Percentiles rank a stretch among this genome's conserved stretches.
These are phyloP conservation scores for Phortica okadai DNA, from an alignment of 2,888 invertebrate genomes.

Conservation along the genomic window DNA sequence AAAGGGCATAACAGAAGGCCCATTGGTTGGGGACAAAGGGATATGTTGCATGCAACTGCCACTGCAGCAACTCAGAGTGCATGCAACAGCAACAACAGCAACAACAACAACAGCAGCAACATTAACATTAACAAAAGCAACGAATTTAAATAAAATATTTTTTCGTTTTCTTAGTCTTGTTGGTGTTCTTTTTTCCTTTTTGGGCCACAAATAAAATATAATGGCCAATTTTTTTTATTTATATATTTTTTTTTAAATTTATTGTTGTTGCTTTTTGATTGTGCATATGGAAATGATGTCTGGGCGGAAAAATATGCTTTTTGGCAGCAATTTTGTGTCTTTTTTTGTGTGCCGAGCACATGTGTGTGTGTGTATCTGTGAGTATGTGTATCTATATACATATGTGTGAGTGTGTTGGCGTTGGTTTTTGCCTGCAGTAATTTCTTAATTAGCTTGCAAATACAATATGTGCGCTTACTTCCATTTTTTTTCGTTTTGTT, in stretches of 20 bases:
- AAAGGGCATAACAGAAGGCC: conserved; percentile 41
- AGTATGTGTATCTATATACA: conserved; percentile 45
- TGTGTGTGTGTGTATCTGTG: conserved; percentile 9
- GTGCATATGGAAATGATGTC: conserved; percentile 13
- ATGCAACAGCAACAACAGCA: not conserved
- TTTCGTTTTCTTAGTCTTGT: conserved; percentile 38
- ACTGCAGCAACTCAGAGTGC: not conserved
- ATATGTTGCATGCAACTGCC: conserved; percentile 29
- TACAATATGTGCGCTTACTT: conserved; percentile 59
- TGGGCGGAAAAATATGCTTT: conserved; percentile 3
- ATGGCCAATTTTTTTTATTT: conserved; percentile 1
- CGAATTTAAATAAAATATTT: conserved; percentile 2
- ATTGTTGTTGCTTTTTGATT: not conserved
- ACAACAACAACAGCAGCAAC: not conserved
- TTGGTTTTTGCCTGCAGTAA: conserved; percentile 70
- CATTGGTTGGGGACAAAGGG: not conserved
- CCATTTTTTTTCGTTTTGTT: not conserved
- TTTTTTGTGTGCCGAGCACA: conserved; percentile 5
- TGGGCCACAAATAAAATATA: conserved; percentile 48
- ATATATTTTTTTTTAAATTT: not conserved
- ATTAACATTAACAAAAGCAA: not conserved
- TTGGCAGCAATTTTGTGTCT: not conserved
- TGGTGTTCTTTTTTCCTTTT: conserved; percentile 48
- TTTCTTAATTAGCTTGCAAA: conserved; percentile 73
- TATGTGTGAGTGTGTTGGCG: conserved; percentile 48